A percentile compares a stretch with the other conserved stretches of the same genome.
phyloP scores from a whole-genome alignment of 2,113 vertebrate genomes.

The Oreocharis arfaki region DNA sequence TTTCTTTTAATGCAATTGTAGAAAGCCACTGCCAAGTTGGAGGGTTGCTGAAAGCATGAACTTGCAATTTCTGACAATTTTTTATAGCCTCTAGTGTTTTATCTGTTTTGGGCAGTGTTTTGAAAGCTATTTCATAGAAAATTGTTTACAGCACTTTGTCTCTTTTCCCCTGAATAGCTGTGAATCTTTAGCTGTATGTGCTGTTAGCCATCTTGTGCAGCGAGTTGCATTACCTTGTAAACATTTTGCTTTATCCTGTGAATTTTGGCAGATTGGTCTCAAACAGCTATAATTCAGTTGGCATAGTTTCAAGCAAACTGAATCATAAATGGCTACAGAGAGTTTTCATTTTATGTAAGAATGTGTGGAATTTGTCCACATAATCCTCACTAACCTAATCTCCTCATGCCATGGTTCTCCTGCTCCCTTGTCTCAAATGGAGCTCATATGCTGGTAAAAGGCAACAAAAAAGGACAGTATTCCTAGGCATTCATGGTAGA shows the following conservation, averaged over 20 bases:
- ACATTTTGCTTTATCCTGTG: constrained; percentile 35
- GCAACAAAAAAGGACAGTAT: background rate
- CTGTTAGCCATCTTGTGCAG: constrained; percentile 24
- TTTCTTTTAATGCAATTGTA: background rate
- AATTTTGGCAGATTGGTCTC: constrained; percentile 33
- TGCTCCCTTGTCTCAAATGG: background rate
- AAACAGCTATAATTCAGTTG: constrained; percentile 34
- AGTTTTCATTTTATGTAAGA: background rate
- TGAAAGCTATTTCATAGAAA: constrained; percentile 7
- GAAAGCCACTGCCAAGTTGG: background rate
- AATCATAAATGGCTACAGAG: constrained; percentile 8
- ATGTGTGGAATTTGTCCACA: background rate
- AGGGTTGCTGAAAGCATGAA: constrained; percentile 2
- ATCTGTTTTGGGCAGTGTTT: constrained; percentile 8
- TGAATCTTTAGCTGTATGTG: background rate
- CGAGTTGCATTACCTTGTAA: constrained; percentile 38
- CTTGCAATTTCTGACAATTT: constrained; percentile 15
- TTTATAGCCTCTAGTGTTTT: background rate
- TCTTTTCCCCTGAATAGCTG: constrained; percentile 18
- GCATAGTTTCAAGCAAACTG: constrained; percentile 3
- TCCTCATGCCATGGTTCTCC: background rate
- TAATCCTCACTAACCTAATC: background rate
- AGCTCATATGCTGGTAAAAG: background rate
- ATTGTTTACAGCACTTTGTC: constrained; percentile 18
- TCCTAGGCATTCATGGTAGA: background rate